A percentile compares a stretch with the other conserved stretches of the same genome.
phyloP scores from a whole-genome alignment of 2,888 invertebrate genomes.

The Patella caerulea region DNA sequence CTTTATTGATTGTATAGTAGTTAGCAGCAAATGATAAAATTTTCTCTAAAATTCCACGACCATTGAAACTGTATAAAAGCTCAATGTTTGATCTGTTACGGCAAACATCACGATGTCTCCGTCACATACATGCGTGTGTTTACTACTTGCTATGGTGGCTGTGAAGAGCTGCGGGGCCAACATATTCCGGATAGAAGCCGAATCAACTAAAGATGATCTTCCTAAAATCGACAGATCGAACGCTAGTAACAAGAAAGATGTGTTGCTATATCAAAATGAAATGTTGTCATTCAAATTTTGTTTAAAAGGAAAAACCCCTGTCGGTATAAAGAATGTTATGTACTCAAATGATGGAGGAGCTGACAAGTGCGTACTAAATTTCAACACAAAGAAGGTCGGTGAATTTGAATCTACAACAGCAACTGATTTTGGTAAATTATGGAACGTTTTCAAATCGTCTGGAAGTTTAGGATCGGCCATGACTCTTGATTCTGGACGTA shows the following conservation, averaged over 20 bases:
- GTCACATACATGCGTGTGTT: too few relatives aligned
- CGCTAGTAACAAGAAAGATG: not conserved
- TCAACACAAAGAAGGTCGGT: constrained; percentile 36
- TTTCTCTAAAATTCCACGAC: too few relatives aligned
- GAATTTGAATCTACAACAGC: constrained; percentile 21
- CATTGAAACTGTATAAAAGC: too few relatives aligned
- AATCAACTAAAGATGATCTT: too few relatives aligned
- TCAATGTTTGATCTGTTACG: too few relatives aligned
- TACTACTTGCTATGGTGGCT: too few relatives aligned
- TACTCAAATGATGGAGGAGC: constrained; percentile 47
- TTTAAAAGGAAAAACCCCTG: constrained; percentile 29
- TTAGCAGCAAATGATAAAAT: too few relatives aligned
- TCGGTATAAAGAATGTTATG: constrained; percentile 32
- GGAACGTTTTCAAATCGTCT: constrained; percentile 15
- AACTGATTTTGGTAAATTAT: constrained; percentile 3
- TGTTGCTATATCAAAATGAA: not conserved
- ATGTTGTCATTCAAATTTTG: constrained; percentile 31
- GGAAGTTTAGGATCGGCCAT: constrained; percentile 38
- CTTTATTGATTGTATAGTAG: too few relatives aligned
- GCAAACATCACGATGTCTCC: too few relatives aligned
- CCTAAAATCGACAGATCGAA: not conserved
- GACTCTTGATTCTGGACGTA: constrained; percentile 33
- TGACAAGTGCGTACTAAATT: constrained; percentile 31
- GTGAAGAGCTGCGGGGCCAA: too few relatives aligned
- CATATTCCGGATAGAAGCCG: too few relatives aligned